Conservation (phyloP, 2,113 vertebrate species). For the Sinocyclocheilus grahami region DNA sequence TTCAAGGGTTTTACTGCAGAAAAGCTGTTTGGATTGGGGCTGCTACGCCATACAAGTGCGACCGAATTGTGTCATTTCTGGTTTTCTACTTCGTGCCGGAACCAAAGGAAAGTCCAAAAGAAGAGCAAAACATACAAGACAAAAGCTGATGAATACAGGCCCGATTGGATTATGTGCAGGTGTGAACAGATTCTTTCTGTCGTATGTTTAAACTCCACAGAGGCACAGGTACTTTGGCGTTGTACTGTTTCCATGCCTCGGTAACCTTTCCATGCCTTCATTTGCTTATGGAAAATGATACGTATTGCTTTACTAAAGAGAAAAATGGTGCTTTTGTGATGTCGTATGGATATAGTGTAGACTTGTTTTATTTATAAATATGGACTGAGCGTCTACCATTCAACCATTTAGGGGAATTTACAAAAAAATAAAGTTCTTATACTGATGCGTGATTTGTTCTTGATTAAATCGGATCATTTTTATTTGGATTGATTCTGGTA, state of each 20-base stretch:
- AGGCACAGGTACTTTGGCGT: slow-evolving; percentile 60
- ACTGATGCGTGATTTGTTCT: too few relatives aligned
- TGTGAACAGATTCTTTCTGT: slow-evolving; percentile 92
- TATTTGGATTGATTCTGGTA: not conserved
- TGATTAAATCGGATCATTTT: not conserved
- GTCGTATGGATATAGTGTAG: not conserved
- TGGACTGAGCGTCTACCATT: too few relatives aligned
- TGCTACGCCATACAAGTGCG: slow-evolving; percentile 76
- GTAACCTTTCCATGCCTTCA: not conserved
- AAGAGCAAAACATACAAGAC: slow-evolving; percentile 78
- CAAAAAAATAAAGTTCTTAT: too few relatives aligned
- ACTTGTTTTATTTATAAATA: not conserved
- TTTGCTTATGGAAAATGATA: not conserved
- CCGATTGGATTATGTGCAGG: slow-evolving; percentile 84
- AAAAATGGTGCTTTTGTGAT: not conserved
- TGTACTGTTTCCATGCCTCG: not conserved
- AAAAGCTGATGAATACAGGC: slow-evolving; percentile 81
- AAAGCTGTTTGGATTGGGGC: slow-evolving; percentile 80
- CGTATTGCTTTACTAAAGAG: not conserved
- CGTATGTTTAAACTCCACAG: slow-evolving; percentile 79
- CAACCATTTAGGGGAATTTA: too few relatives aligned
- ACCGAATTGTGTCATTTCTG: slow-evolving; percentile 84
- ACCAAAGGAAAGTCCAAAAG: slow-evolving; percentile 81
- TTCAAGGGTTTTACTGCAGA: slow-evolving; percentile 79
- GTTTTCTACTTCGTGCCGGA: slow-evolving; percentile 78